These are phyloP conservation scores for Pluvianellus socialis DNA, from an alignment of 2,113 vertebrate species.

Conservation along the genomic window DNA sequence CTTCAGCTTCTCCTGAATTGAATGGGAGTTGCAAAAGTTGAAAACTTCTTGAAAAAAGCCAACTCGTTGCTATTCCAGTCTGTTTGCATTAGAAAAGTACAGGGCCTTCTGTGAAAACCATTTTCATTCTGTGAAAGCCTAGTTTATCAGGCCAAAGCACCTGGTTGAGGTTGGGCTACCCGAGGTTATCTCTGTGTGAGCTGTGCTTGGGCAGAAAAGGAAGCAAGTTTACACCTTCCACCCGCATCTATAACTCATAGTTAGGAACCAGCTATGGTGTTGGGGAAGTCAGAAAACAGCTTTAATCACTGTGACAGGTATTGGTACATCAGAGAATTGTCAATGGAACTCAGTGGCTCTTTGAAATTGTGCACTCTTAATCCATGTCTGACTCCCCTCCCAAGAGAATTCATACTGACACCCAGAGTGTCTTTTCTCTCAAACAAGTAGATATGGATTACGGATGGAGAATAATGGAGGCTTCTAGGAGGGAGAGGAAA, in stretches of 20 bases:
- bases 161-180: background rate
- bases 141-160: background rate
- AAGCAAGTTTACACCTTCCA: background rate
- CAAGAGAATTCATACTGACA: background rate
- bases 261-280: background rate
- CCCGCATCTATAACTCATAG: background rate
- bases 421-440: background rate
- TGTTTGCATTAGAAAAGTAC: background rate
- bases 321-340: background rate
- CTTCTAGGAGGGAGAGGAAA: background rate
- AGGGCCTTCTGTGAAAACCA: background rate
- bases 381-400: background rate
- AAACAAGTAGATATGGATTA: background rate
- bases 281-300: background rate
- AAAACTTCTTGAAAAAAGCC: background rate
- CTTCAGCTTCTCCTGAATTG: background rate
- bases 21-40: background rate
- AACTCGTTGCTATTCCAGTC: background rate
- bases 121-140: background rate
- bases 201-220: background rate
- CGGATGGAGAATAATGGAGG: background rate
- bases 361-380: background rate
- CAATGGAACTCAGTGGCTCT: background rate
- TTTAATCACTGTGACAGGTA: background rate
- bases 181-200: background rate